Evolutionary conservation across 1,140 invertebrate species (phyloP).

Genomic region (Teleopsis dalmanni): DNA sequence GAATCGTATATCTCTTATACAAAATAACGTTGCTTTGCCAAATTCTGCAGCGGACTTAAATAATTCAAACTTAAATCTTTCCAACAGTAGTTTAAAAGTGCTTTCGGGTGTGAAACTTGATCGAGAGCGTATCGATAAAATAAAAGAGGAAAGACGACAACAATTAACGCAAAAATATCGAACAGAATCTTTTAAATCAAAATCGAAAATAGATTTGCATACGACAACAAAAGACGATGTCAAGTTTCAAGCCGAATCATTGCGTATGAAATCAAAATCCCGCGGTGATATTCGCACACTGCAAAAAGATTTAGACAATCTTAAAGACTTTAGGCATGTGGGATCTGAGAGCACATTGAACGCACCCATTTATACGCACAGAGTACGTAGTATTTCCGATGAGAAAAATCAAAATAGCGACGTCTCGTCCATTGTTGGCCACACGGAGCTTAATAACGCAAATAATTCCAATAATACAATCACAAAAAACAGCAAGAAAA

Average conservation of each 20-base stretch:
- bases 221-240: slow-evolving; percentile 24
- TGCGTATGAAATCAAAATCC: slow-evolving; percentile 42
- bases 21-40: slow-evolving; percentile 43
- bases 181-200: slow-evolving; percentile 70
- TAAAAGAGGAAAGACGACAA: slow-evolving; percentile 82
- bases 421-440: too few relatives aligned
- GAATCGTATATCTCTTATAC: slow-evolving; percentile 52
- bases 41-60: not conserved
- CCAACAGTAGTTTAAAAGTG: slow-evolving; percentile 14
- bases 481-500: too few relatives aligned
- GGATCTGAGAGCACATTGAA: slow-evolving; percentile 33
- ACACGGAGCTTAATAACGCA: too few relatives aligned
- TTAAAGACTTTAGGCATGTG: slow-evolving; percentile 28
- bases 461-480: too few relatives aligned
- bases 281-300: slow-evolving; percentile 35
- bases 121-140: slow-evolving; percentile 76
- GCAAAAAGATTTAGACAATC: slow-evolving; percentile 40
- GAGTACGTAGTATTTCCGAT: slow-evolving; percentile 39
- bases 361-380: slow-evolving; percentile 16
- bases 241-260: slow-evolving; percentile 32
- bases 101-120: slow-evolving; percentile 51
- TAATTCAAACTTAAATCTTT: slow-evolving; percentile 19
- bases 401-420: slow-evolving; percentile 46
- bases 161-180: slow-evolving; percentile 80
- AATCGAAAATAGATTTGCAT: slow-evolving; percentile 39